Percentiles rank a stretch among this genome's conserved stretches.
These are phyloP conservation scores for Diloba caeruleocephala DNA, from an alignment of 2,888 invertebrate genomes.

Conservation along the genomic window DNA sequence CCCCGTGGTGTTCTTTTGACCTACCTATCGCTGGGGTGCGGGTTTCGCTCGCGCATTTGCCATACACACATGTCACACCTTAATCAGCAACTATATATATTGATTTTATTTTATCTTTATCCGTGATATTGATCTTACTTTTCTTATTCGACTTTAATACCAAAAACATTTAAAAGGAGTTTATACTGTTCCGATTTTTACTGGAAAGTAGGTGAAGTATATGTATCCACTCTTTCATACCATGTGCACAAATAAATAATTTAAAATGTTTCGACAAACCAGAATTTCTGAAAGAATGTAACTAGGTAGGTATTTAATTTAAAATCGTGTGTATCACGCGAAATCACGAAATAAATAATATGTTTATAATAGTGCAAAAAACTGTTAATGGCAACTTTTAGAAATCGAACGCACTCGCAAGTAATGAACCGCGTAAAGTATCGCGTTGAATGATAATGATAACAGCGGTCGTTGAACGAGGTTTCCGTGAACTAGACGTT, in stretches of 20 bases:
- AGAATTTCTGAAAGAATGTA: conserved; percentile 16
- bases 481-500: conserved; percentile 81
- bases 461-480: conserved; percentile 84
- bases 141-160: background rate
- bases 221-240: conserved; percentile 7
- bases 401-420: conserved; percentile 50
- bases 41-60: no score
- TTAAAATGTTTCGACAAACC: conserved; percentile 23
- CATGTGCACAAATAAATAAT: conserved; percentile 30
- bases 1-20: no score
- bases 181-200: conserved; percentile 6
- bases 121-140: no score
- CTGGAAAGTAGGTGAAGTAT: conserved; percentile 38
- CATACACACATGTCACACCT: no score
- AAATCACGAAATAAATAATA: conserved; percentile 17
- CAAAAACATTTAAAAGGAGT: background rate
- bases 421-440: conserved; percentile 66
- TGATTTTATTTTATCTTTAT: no score
- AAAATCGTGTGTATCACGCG: conserved; percentile 3
- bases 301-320: conserved; percentile 6
- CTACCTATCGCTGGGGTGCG: no score
- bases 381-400: conserved; percentile 56
- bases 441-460: conserved; percentile 82
- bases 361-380: conserved; percentile 16
- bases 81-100: no score